Evolutionary conservation across 2,888 invertebrate genomes (phyloP), one percentile per base, ranked within the genome.

Genomic region (Schrankia costaestrigalis): DNA sequence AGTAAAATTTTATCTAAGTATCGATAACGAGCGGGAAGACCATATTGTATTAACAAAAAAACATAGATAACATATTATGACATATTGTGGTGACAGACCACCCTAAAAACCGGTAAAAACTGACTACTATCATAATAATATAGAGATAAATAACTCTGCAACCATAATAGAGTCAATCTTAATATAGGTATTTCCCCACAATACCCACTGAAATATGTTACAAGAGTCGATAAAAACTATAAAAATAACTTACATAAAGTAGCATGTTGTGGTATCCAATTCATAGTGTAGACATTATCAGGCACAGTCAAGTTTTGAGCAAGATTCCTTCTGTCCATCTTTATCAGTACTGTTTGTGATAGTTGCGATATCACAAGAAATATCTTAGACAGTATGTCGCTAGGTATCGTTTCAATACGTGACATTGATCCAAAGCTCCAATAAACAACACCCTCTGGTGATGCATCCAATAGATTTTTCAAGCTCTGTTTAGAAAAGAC

Each of bases 401-500:
- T 67, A 0, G 90, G 85, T 43, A 90, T 88, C 0, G 88, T 86
- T 61, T 90, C 90, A 18, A 89, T 88, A 11, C 83, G 68, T 1
- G 91, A 75, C 85, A 90, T 89, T 3, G 90, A 90, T 6, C 91
- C 91, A 53, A 91, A 89, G 45, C 89, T 90, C 76, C 90, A 89
- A 59, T 89, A 90, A 35, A 91, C 87, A 12, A 90, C 81, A 8
- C 90, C 90, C 33, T 89, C 80, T 9, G 63, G 57, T 0, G 88
- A 82, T 14, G 74, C 75, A 48, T 89, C 86, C 34, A 89, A 45
- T 25, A 86, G 63, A 7, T 64, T 57, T 54, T 86, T 75, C 48
- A 89, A 67, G 8, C 85, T 78, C 89, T 89, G 47, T 6, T 18
- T 33, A 36, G n/a, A n/a, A n/a, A n/a, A n/a, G n/a, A n/a, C n/a